Evolutionary conservation across 2,888 invertebrate species (phyloP), one percentile per base, ranked within the genome.

Genomic region (Cinara cedri): DNA sequence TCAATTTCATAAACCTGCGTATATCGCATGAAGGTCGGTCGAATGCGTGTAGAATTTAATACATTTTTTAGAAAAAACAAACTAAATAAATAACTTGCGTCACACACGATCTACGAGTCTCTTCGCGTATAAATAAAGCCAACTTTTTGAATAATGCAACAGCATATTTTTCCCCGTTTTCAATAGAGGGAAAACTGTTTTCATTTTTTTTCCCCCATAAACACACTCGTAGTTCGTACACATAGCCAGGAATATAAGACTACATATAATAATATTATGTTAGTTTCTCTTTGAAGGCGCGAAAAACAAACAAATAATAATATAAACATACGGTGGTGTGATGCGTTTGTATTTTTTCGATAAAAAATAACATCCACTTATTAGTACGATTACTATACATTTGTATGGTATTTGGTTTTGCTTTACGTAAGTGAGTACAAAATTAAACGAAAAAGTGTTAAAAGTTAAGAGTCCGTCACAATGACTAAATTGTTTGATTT

Each of bases 141-240:
- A 63, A 75, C 63, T 51, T 75, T 75, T 75, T 75, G 74, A 75
- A 75, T 75, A 75, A 75, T 65, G 42, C 72, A 72, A 72, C 72
- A 60, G 60, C 19, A 34, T 34, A 46, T 72, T 72, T 46, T 72
- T 62, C n/a, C 13, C 16, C 21, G 42, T 71, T 44, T 21, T 10
- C 46, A 62, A n/a, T 46, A n/a, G 13, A 8, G 26, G 24, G 19
- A 60, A 60, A 62, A 60, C 26, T n/a, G 13, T 42, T 71, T 71
- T 4, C 34, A 34, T 34, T 34, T 4, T 34, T 34, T 34, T 34
- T 34, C 3, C 6, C 6, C 34, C 34, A 34, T 34, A 34, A 34
- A 4, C 34, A 4, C 34, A 34, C 34, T 6, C 34, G 34, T 34
- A 34, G 6, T 72, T 72, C 60, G 60, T 49, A 62, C 46, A 72